These are phyloP conservation scores for Dolichotis patagonum DNA, from an alignment of 2,113 vertebrate genomes.

Conservation along the genomic window DNA sequence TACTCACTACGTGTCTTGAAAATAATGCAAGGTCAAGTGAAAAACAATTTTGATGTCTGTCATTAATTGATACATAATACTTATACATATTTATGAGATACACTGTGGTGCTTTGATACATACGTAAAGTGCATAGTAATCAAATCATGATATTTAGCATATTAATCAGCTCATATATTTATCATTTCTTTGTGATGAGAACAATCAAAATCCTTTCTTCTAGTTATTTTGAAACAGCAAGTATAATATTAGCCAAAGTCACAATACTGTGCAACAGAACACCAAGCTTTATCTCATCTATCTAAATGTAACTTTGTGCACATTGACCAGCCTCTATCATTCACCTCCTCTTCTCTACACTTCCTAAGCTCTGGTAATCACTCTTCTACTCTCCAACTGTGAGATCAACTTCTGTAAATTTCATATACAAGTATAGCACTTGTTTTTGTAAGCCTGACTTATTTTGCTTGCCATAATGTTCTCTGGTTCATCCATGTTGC, in stretches of 20 bases:
- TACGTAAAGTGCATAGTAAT: neutral
- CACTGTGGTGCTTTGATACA: neutral
- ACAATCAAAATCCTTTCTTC: neutral
- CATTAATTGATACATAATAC: neutral
- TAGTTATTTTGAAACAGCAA: neutral
- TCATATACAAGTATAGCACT: too few species aligned
- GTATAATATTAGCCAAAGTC: neutral
- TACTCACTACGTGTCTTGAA: neutral
- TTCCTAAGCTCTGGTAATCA: too few species aligned
- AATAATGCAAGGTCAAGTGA: neutral
- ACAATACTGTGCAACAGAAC: neutral
- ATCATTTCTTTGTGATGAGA: neutral
- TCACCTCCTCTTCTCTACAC: too few species aligned
- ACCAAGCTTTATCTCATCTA: neutral
- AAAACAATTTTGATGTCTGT: slow-evolving; percentile 3
- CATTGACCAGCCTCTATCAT: neutral
- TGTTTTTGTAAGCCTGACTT: neutral
- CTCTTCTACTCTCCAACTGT: neutral
- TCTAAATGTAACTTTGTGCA: neutral
- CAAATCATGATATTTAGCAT: neutral
- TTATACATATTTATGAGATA: neutral
- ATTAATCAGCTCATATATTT: neutral
- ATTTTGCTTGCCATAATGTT: neutral
- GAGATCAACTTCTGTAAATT: neutral
- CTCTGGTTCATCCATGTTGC: neutral